phyloP scores from a whole-genome alignment of 2,113 vertebrate species.

The Sturnira hondurensis region DNA sequence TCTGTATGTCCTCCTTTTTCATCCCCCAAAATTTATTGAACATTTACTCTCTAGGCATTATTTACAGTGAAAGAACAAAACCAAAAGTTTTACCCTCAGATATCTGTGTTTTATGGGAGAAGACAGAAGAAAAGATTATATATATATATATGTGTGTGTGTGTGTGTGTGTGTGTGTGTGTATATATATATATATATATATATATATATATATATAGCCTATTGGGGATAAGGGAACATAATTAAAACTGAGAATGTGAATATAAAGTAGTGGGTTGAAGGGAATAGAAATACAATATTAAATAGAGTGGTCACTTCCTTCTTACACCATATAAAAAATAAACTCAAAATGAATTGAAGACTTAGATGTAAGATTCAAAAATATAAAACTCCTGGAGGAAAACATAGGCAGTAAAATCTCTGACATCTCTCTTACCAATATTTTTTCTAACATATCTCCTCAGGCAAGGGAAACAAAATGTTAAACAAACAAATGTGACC shows the following conservation, averaged over 20 bases:
- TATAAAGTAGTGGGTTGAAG: neutral
- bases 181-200: too few relatives aligned
- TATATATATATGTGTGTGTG: too few relatives aligned
- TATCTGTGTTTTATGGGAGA: neutral
- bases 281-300: neutral
- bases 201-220: too few relatives aligned
- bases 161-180: too few relatives aligned
- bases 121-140: neutral
- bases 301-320: neutral
- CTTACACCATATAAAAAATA: neutral
- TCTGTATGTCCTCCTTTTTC: too few relatives aligned
- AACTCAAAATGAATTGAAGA: neutral
- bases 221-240: neutral
- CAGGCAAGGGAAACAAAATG: neutral
- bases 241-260: neutral
- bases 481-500: neutral
- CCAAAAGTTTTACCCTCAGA: neutral
- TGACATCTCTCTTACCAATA: neutral
- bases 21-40: neutral
- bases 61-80: neutral
- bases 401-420: neutral
- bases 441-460: neutral
- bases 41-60: neutral
- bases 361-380: neutral
- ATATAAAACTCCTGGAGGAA: neutral